These are phyloP conservation scores for Xylocopa sonorina DNA, from an alignment of 1,140 invertebrate genomes.

Conservation along the genomic window DNA sequence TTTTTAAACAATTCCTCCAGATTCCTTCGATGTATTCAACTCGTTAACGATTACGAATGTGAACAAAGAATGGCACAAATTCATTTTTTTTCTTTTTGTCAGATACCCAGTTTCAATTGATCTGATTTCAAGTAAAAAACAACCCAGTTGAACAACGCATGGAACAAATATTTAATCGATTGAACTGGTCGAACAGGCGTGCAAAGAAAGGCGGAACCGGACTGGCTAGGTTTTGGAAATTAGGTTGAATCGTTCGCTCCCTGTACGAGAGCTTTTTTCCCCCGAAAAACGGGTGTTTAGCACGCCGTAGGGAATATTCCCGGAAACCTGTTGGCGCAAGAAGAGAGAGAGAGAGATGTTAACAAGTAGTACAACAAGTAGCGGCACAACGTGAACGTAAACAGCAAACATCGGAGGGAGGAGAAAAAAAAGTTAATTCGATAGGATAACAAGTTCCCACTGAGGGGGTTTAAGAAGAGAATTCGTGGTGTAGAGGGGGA, in stretches of 20 bases:
- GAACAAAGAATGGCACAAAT: too few relatives aligned
- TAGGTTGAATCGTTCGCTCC: not conserved
- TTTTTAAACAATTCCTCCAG: not conserved
- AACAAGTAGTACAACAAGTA: not conserved
- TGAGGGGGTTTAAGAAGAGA: not conserved
- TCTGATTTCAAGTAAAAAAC: too few relatives aligned
- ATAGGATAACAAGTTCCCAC: not conserved
- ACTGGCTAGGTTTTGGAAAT: not conserved
- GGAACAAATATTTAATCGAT: constrained; percentile 47
- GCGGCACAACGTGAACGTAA: too few relatives aligned
- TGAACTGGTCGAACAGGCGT: constrained; percentile 44
- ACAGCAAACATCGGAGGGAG: not conserved
- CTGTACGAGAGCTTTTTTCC: not conserved
- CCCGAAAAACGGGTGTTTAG: too few relatives aligned
- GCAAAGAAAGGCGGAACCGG: not conserved
- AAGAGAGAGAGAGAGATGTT: not conserved
- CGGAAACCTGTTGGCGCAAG: not conserved
- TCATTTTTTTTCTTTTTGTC: constrained; percentile 51
- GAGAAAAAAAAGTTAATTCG: not conserved
- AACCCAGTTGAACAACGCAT: too few relatives aligned
- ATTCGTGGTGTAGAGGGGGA: not conserved
- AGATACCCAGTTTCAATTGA: constrained; percentile 56
- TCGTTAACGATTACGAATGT: not conserved
- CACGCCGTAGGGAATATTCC: not conserved
- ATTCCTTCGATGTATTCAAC: too few relatives aligned